Evolutionary conservation across 2,888 invertebrate species (phyloP).

Genomic region (Drosophila silvestris): DNA sequence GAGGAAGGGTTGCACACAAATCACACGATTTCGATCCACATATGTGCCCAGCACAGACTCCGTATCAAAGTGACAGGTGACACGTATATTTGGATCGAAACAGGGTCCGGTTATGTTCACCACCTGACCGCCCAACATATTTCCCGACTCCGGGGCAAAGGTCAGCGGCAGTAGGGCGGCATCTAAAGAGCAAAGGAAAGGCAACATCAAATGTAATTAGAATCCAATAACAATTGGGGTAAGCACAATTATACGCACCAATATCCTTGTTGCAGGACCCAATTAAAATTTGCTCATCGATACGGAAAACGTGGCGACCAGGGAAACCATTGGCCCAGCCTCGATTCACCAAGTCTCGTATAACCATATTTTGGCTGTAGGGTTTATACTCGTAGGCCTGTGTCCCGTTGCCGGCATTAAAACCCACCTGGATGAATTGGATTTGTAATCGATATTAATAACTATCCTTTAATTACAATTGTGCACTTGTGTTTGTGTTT

Average conservation of each 20-base stretch:
- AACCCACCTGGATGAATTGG: conserved; percentile 90
- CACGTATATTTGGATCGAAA: conserved; percentile 90
- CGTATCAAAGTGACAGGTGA: conserved; percentile 94
- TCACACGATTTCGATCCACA: conserved; percentile 92
- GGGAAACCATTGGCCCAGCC: conserved; percentile 95
- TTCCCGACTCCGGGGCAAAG: conserved; percentile 97
- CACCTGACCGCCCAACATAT: conserved; percentile 98
- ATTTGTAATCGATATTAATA: conserved; percentile 22
- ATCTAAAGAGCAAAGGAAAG: conserved; percentile 86
- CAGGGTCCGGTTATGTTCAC: conserved; percentile 99
- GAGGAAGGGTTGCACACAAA: conserved; percentile 95
- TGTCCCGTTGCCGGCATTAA: conserved; percentile 98
- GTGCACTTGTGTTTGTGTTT: not conserved
- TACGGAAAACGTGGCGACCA: conserved; percentile 96
- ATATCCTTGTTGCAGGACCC: conserved; percentile 97
- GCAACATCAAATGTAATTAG: not conserved
- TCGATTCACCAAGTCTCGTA: conserved; percentile 92
- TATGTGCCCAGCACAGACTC: conserved; percentile 92
- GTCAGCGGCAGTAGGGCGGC: conserved; percentile 92
- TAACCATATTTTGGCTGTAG: conserved; percentile 94
- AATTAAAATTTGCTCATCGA: conserved; percentile 96
- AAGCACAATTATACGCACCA: conserved; percentile 86
- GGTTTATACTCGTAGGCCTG: conserved; percentile 94
- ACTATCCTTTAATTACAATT: not conserved
- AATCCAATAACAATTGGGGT: not conserved